Conservation (phyloP, 1,140 invertebrate genomes). For the Brachionus asplanchnoidis region DNA sequence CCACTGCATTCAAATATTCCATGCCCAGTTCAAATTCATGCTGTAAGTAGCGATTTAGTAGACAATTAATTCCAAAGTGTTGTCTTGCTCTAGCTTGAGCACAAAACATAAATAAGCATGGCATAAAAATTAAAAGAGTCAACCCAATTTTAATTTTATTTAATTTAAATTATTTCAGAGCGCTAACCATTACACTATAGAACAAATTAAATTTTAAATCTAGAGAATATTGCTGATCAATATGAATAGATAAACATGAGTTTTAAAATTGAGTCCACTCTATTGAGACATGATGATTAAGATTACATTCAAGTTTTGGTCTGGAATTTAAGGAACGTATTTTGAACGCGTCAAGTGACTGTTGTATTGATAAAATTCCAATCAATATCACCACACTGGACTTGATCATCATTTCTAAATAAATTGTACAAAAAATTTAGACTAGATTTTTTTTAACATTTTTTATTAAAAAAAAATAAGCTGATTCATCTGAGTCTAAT, state of each 20-base stretch:
- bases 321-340: background rate
- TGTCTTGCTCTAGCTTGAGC: background rate
- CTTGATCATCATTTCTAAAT: background rate
- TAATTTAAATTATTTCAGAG: background rate
- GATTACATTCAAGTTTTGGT: background rate
- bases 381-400: background rate
- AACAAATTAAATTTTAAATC: background rate
- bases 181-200: slow-evolving; percentile 4
- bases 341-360: background rate
- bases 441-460: background rate
- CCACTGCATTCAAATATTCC: slow-evolving; percentile 33
- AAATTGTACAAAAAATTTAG: background rate
- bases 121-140: background rate
- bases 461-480: background rate
- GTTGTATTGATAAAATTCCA: slow-evolving; percentile 10
- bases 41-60: background rate
- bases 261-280: background rate
- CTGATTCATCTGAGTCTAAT: background rate
- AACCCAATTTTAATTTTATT: background rate
- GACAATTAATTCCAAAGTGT: background rate
- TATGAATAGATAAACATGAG: background rate
- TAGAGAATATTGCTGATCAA: background rate
- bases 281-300: background rate
- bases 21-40: slow-evolving; percentile 11
- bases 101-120: background rate